phyloP scores from a whole-genome alignment of 2,888 invertebrate species.

The Prosapia bicincta region DNA sequence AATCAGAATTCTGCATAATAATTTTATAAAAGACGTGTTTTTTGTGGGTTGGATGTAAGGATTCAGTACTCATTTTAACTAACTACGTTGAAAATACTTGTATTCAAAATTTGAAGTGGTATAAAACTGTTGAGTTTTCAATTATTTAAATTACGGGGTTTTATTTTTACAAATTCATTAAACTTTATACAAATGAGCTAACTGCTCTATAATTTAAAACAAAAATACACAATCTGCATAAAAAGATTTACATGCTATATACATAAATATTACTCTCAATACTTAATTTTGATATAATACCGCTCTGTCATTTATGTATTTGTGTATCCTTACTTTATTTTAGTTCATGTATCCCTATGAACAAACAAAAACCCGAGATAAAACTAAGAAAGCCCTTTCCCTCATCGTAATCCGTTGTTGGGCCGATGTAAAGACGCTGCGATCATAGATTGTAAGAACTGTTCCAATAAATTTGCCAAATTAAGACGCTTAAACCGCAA shows the following conservation, averaged over 20 bases:
- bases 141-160: background rate
- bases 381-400: background rate
- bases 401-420: background rate
- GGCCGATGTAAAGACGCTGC: background rate
- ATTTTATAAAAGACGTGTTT: too few species aligned
- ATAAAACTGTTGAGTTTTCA: background rate
- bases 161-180: background rate
- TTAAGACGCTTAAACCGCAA: slow-evolving; percentile 72
- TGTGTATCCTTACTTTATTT: background rate
- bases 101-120: background rate
- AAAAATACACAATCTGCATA: background rate
- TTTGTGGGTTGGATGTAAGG: too few species aligned
- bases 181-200: background rate
- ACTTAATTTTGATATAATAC: background rate
- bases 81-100: too few species aligned
- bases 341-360: background rate
- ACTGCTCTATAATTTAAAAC: background rate
- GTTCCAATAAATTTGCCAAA: slow-evolving; percentile 64
- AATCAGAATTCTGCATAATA: too few species aligned
- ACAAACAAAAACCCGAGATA: background rate
- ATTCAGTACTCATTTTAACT: too few species aligned
- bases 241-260: background rate
- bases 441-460: slow-evolving; percentile 48
- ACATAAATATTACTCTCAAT: background rate
- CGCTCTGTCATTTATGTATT: background rate